Base-by-base conservation (phyloP, 2,888 invertebrate species). In the Melanostoma mellinum region DNA sequence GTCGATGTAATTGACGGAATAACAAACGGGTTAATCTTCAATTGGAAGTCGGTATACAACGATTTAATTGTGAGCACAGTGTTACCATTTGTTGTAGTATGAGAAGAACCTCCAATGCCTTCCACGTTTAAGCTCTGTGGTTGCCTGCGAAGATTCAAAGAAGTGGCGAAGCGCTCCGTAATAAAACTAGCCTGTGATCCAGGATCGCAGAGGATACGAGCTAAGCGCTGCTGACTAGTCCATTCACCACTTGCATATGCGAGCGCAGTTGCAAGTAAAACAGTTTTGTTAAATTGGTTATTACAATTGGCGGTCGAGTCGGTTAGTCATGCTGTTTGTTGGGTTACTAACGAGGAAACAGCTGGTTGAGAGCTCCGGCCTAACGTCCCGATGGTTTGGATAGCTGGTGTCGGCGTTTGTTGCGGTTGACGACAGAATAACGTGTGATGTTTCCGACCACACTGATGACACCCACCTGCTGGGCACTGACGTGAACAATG, bases 151-250 rank as follows among this genome's bases (percentile, higher is more conserved):
- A 76, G 48, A 32, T 53, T 36, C 42, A 80, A 80, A 9, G 4
- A n/a, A 6, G 76, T 61, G 50, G 53, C 69, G 8, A 85, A 55
- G 1, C 74, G 58, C 10, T 80, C 58, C 6, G 69, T 50, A 3
- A 80, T 40, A 9, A 85, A 85, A 40, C 65, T 73, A 56, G 60
- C 69, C 55, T 85, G 79, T 35, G 79, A 79, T 73, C 73, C n/a
- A n/a, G n/a, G n/a, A n/a, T n/a, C 75, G 40, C 80, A 69, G 9
- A 80, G 46, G n/a, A 75, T 36, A 50, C 67, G 71, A 44, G 65
- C 60, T 48, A 72, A 38, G 38, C 8, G 30, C 35, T 63, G 61
- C 58, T 67, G 38, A 8, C 8, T 38, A 6, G 8, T 38, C 6
- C 38, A 38, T 6, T 38, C 8, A 8, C 38, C 38, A 38, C 38